Percentiles rank a stretch among this genome's conserved stretches.
Conservation (phyloP, 2,797 vertebrate species). For the Siniperca obscura region DNA sequence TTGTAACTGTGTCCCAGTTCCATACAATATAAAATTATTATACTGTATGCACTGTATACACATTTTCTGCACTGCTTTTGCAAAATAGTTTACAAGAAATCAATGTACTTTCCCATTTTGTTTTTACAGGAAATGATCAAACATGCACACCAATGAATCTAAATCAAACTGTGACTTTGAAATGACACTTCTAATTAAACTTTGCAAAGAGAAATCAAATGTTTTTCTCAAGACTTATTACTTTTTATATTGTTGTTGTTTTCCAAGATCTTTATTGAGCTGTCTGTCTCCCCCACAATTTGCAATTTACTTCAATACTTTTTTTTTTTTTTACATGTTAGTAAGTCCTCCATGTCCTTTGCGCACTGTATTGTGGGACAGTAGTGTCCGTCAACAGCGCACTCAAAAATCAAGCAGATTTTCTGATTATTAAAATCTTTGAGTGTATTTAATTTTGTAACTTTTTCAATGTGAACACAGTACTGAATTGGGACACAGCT, state of each 20-base stretch:
- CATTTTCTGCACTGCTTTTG: too few species aligned
- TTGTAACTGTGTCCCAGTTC: not conserved
- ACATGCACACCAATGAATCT: not conserved
- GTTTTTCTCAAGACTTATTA: not conserved
- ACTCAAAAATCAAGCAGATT: not conserved
- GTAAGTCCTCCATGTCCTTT: not conserved
- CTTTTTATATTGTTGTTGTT: not conserved
- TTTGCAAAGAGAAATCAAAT: not conserved
- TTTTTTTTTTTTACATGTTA: not conserved
- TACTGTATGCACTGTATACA: too few species aligned
- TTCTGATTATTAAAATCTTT: not conserved
- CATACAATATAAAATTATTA: not conserved
- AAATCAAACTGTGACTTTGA: not conserved
- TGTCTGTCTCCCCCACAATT: not conserved
- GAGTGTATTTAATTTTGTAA: too few species aligned
- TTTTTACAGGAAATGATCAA: not conserved
- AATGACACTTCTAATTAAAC: slow-evolving; percentile 4
- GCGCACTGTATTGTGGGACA: not conserved
- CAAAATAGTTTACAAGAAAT: not conserved
- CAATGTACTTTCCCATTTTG: not conserved
- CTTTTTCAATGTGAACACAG: too few species aligned
- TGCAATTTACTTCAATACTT: not conserved
- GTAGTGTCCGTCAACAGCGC: not conserved
- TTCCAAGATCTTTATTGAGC: not conserved
- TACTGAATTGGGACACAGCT: too few species aligned